These are phyloP conservation scores for Drosophila ambigua DNA, from an alignment of 1,140 invertebrate species.

Conservation along the genomic window DNA sequence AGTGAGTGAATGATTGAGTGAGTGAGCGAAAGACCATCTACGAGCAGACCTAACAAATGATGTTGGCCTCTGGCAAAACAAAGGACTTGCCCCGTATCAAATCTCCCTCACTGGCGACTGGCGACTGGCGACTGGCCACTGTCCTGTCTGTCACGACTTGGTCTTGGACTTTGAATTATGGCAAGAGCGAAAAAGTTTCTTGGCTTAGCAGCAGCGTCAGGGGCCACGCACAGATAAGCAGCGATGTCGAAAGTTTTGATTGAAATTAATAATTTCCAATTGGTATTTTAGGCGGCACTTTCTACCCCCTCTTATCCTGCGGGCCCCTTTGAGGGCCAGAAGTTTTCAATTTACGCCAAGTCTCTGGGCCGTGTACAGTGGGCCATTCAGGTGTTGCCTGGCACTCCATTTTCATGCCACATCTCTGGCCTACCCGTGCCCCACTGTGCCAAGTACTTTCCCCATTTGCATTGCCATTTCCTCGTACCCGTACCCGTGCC, in stretches of 20 bases:
- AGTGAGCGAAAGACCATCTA: conserved; percentile 20
- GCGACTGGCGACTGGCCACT: not conserved
- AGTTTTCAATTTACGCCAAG: conserved; percentile 63
- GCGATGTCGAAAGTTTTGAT: conserved; percentile 72
- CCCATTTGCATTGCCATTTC: too few relatives aligned
- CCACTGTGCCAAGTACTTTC: too few relatives aligned
- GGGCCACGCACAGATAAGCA: conserved; percentile 72
- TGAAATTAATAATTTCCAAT: conserved; percentile 79
- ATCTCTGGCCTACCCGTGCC: too few relatives aligned
- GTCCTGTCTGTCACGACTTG: too few relatives aligned
- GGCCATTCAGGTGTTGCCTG: too few relatives aligned
- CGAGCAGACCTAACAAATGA: conserved; percentile 57
- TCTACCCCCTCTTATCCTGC: not conserved
- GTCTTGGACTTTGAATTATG: conserved; percentile 25
- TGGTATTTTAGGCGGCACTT: conserved; percentile 53
- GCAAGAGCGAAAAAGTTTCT: conserved; percentile 48
- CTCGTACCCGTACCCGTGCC: too few relatives aligned
- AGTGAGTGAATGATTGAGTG: conserved; percentile 15
- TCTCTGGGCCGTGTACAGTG: conserved; percentile 18
- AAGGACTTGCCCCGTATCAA: conserved; percentile 25
- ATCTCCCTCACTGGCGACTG: not conserved
- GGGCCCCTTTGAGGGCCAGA: conserved; percentile 17
- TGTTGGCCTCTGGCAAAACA: conserved; percentile 46
- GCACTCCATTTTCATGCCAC: too few relatives aligned
- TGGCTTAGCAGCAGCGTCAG: conserved; percentile 11